Evolutionary conservation across 2,797 vertebrate genomes (phyloP), one percentile per base, ranked within the genome.

Genomic region (Danio albolineatus): DNA sequence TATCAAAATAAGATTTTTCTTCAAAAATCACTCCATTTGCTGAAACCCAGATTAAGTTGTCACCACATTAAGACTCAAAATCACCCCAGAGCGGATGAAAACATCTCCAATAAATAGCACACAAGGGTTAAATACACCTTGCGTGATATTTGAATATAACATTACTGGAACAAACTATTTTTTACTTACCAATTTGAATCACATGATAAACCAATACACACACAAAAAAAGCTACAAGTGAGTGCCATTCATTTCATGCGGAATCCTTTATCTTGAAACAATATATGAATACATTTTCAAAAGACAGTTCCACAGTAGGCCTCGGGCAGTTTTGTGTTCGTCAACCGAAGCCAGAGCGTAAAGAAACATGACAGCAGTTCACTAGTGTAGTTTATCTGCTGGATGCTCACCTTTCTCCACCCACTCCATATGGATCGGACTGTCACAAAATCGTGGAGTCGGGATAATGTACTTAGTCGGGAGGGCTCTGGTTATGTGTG

Each of bases 371-470:
- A 16, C 61, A 67, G 53, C 54, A 61, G 70, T 46, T 62, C 17
- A 19, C 53, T 44, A 1, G 14, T 62, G 9, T 78, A 77, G 71
- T 74, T 82, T 54, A 57, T 78, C 69, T 78, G 19, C 17, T 6
- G 56, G 48, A 56, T 62, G 41, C 57, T 54, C 60, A 75, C 76
- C 21, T 54, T 61, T 79, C 54, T 74, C 46, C 14, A 1, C 64
- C 54, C 71, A 75, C 61, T 70, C 39, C 48, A 56, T 69, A 83
- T 71, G 72, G 81, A 79, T 83, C 65, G 76, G 28, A 53, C 76
- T 76, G 81, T 70, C 76, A 75, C 48, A 74, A 76, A 70, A 44
- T 69, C 70, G 76, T 65, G 4, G 21, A 60, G 46, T 74, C 61
- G 64, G 76, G 64, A 71, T 79, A 74, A 75, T 83, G 53, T 62